Evolutionary conservation across 2,888 invertebrate genomes (phyloP).

Genomic region (Diloba caeruleocephala): DNA sequence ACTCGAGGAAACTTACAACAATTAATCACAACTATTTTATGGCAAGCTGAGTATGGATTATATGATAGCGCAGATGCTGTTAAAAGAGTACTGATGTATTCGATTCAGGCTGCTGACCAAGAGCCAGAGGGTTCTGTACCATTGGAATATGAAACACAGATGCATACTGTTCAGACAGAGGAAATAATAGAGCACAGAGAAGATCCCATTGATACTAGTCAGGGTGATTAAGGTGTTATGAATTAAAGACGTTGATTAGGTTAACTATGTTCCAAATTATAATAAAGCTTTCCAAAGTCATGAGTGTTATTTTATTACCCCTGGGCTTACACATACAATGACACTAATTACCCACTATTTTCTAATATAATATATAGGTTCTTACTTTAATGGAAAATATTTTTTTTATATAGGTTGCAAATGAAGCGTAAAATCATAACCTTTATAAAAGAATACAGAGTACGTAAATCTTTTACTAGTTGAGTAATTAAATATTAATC

Average conservation of each 20-base stretch:
- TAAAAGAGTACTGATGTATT: slow-evolving; percentile 74
- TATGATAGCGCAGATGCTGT: slow-evolving; percentile 81
- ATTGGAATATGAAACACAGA: slow-evolving; percentile 45
- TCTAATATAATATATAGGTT: no score
- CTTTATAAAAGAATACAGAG: no score
- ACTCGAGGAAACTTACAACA: slow-evolving; percentile 82
- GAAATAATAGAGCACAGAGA: slow-evolving; percentile 50
- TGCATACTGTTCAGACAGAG: slow-evolving; percentile 45
- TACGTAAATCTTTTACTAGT: no score
- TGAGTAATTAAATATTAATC: no score
- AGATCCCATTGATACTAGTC: slow-evolving; percentile 50
- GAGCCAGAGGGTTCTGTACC: slow-evolving; percentile 18
- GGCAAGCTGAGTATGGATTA: slow-evolving; percentile 83
- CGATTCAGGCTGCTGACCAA: slow-evolving; percentile 60
- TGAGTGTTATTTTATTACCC: slow-evolving; percentile 4
- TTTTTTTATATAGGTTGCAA: no score
- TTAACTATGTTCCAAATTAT: slow-evolving; percentile 24
- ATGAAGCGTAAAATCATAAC: no score
- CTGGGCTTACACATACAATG: neutral
- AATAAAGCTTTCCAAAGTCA: slow-evolving; percentile 25
- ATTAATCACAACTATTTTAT: slow-evolving; percentile 80
- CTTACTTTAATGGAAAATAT: no score
- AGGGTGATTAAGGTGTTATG: slow-evolving; percentile 41
- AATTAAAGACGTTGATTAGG: slow-evolving; percentile 23
- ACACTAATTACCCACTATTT: no score